Evolutionary conservation across 2,113 vertebrate species (phyloP).

Genomic region (Halcyon malimbica): DNA sequence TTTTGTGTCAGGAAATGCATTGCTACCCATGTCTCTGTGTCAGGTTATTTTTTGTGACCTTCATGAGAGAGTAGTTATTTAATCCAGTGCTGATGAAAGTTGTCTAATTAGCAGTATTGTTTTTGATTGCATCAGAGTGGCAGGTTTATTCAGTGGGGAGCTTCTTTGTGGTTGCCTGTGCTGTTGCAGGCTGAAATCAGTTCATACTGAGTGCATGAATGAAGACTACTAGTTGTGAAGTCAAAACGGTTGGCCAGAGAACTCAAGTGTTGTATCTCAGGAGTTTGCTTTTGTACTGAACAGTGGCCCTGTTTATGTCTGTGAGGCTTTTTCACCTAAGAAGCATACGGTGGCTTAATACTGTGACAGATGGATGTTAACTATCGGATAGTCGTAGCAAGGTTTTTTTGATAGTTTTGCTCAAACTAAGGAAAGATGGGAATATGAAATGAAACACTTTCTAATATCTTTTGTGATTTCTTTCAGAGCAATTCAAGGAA

Average conservation of each 20-base stretch:
- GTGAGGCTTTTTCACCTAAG: not conserved
- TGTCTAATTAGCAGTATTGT: not conserved
- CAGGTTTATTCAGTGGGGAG: not conserved
- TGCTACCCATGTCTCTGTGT: not conserved
- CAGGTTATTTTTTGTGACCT: not conserved
- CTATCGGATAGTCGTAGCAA: accelerated
- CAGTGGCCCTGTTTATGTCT: not conserved
- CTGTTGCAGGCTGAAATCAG: not conserved
- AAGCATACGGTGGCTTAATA: not conserved
- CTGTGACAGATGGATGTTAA: not conserved
- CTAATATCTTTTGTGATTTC: not conserved
- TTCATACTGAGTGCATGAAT: not conserved
- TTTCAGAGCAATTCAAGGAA: not conserved
- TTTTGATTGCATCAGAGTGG: not conserved
- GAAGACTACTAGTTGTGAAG: not conserved
- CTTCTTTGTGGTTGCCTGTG: not conserved
- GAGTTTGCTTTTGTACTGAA: not conserved
- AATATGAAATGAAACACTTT: not conserved
- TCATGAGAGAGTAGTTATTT: not conserved
- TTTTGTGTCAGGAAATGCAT: not conserved
- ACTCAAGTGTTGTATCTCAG: not conserved
- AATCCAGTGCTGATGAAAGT: not conserved
- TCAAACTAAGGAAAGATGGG: not conserved
- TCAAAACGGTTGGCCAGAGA: not conserved
- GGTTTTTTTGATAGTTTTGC: not conserved